Percentiles rank a stretch among this genome's conserved stretches.
These are phyloP conservation scores for Cotesia congregata DNA, from an alignment of 2,888 invertebrate species.

Conservation along the genomic window DNA sequence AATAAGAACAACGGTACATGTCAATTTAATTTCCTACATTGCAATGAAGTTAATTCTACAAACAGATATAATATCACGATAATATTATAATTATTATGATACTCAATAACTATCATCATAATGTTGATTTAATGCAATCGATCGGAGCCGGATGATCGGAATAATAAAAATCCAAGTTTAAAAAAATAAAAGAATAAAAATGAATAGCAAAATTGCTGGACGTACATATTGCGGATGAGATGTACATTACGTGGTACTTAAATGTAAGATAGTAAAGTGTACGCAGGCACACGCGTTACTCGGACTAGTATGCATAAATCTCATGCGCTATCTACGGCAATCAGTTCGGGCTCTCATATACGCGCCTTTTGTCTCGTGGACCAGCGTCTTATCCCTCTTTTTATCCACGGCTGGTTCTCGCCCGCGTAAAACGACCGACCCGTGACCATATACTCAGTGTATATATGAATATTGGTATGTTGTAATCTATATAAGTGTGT, in stretches of 20 bases:
- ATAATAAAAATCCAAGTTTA: neutral
- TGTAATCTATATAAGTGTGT: constrained; percentile 3
- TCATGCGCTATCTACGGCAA: constrained; percentile 45
- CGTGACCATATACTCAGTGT: constrained; percentile 28
- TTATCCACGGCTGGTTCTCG: constrained; percentile 50
- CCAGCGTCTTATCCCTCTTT: constrained; percentile 40
- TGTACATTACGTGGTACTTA: neutral
- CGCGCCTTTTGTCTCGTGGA: constrained; percentile 48
- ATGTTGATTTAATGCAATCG: neutral
- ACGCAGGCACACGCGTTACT: neutral
- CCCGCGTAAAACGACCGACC: constrained; percentile 47
- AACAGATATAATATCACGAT: neutral
- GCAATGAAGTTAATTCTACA: neutral
- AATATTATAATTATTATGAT: neutral
- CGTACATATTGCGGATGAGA: constrained; percentile 7
- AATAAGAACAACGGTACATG: neutral
- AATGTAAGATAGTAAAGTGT: constrained; percentile 6
- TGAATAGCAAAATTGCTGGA: too few species aligned
- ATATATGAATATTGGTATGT: neutral
- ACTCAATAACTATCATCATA: neutral
- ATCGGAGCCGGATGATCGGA: neutral
- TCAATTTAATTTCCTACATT: neutral
- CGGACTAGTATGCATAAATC: constrained; percentile 51
- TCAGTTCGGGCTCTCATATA: constrained; percentile 45
- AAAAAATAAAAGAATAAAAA: neutral